phyloP scores from a whole-genome alignment of 2,888 invertebrate genomes.

The Dasysyrphus albostriatus region DNA sequence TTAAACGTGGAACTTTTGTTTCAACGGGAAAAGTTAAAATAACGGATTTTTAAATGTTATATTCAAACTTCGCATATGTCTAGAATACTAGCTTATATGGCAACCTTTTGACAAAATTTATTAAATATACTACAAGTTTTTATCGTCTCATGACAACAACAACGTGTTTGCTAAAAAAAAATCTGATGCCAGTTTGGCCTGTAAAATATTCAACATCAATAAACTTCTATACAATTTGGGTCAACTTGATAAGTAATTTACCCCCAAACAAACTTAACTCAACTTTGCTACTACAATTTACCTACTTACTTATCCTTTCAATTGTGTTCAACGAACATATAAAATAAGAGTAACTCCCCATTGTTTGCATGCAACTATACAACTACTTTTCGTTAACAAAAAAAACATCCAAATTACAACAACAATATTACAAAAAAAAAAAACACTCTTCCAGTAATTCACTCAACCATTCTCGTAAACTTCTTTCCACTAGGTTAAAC shows the following conservation, averaged over 20 bases:
- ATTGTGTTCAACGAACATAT: slow-evolving; percentile 47
- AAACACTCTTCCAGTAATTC: slow-evolving; percentile 20
- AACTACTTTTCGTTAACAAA: not conserved
- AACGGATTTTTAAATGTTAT: no score
- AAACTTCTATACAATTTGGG: slow-evolving; percentile 42
- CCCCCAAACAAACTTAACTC: slow-evolving; percentile 16
- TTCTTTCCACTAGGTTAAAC: slow-evolving; percentile 49
- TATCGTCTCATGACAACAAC: no score
- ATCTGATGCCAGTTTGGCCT: no score
- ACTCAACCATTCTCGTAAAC: slow-evolving; percentile 55
- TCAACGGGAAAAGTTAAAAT: no score
- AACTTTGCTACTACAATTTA: slow-evolving; percentile 14
- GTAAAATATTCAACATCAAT: slow-evolving; percentile 39
- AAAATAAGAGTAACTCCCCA: slow-evolving; percentile 38
- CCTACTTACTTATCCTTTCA: slow-evolving; percentile 54
- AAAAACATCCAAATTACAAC: slow-evolving; percentile 5
- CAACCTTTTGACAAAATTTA: no score
- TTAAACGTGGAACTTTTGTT: no score
- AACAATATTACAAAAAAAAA: not conserved
- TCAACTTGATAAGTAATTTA: slow-evolving; percentile 35
- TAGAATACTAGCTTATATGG: no score
- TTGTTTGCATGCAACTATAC: slow-evolving; percentile 53
- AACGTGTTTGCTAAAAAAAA: not conserved
- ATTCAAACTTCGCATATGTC: no score
- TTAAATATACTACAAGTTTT: no score